Base-by-base conservation (phyloP, 30 jellyfish, hydroid and myxozoan genomes). In the Aurelia aurita region DNA sequence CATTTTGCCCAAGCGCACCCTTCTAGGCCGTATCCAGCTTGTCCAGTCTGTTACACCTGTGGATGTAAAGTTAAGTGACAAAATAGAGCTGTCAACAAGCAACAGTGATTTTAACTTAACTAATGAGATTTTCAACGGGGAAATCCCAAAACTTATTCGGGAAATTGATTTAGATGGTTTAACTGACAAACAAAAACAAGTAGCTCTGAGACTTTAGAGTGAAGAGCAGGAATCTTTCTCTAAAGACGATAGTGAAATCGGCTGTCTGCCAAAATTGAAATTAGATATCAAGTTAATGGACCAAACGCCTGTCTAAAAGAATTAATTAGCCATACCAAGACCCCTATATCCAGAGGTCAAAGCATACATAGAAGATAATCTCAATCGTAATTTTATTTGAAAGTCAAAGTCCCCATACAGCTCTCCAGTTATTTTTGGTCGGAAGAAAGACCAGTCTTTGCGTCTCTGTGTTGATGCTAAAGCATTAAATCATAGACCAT, bases 391-490 rank as follows among this genome's bases (percentile, higher is more conserved):
- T 6, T 58, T 78, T 26, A 29, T n/a, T 35, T 8, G 19, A 26
- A 47, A 74, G 26, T 74, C 87, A 55, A 26, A 39, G 27, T 47
- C 77, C 18, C 27, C 74, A 18, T 74, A 55, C 77, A 12, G 79
- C 12, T 13, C 53, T 22, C 87, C 87, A 14, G 82, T 82, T 54
- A 87, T 82, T 15, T 70, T 68, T 72, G 86, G 47, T 22, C 46
- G 93, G 55, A 82, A 82, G 35, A 53, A 69, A 22, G 80, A 71
- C 79, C 55, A 65, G 2, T 35, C 61, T 18, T 51, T 82, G 55
- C 79, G 87, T 21, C 78, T 82, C 26, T 82, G 93, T 58, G 86
- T 69, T n/a, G 93, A 82, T 39, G 69, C 14, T 58, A 72, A 79
- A 7, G 58, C 51, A 62, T 53, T 85, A 58, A 85, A 72, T 46